Base-by-base conservation (phyloP, 2,113 vertebrate genomes). In the Brachyistius frenatus region DNA sequence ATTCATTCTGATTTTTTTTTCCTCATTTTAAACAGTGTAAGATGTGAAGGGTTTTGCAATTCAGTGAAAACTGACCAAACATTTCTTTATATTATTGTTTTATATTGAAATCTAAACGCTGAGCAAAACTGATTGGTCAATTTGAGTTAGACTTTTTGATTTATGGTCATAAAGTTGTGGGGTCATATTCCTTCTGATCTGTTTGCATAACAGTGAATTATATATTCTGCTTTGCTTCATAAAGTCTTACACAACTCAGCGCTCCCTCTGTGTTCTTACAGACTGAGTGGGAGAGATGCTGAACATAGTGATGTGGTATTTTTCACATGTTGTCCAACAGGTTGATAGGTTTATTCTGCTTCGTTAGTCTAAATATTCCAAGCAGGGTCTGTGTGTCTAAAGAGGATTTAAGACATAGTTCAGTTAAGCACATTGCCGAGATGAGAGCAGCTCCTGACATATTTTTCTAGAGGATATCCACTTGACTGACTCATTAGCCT, bases 401-500 rank as follows among this genome's bases (percentile, higher is more conserved):
- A 74, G 76, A 80, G 74, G 86, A 89, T 81, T 86, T 78, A 80
- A 82, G 82, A 77, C 61, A 69, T 36, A 76, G 65, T 57, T 89
- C 67, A 72, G 74, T 68, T 74, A 31, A 80, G 64, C 85, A 66
- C 76, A 73, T 83, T 13, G 14, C 63, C 11, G 6, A 73, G 71
- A 88, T 71, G 66, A 73, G 87, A 87, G 76, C 76, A 65, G 76
- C 68, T 62, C 68, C 60, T 78, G 73, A 76, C 86, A 88, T 78
- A 76, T 90, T 88, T 89, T 79, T 89, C 47, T 9, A 69, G 63
- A 89, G 90, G 91, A 92, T 82, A 36, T 90, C 39, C 88, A 87
- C 92, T 87, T 87, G 84, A 92, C 47, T 79, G 88, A 70, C 84
- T 91, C 86, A 91, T 92, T 89, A 88, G 88, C 79, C 88, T 92